Evolutionary conservation across 30 jellyfish, hydroid and myxozoan species (phyloP).

Genomic region (Mastigias papua): DNA sequence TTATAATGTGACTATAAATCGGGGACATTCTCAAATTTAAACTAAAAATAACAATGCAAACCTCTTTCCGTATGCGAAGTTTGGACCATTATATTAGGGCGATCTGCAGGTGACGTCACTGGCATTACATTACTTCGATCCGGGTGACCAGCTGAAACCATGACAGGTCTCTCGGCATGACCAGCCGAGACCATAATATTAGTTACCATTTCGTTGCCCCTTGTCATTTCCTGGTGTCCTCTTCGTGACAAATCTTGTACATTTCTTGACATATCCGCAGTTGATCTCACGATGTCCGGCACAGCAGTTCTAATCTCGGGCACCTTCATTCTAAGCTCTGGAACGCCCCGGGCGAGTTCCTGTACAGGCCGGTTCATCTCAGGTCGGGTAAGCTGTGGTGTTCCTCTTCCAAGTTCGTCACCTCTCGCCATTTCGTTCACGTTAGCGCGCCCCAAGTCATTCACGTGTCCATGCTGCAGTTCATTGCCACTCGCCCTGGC

Average conservation of each 20-base stretch:
- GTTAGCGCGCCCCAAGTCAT: slow-evolving; percentile 40
- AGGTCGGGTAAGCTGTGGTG: slow-evolving; percentile 40
- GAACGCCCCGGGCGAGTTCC: slow-evolving; percentile 48
- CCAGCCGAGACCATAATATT: slow-evolving; percentile 64
- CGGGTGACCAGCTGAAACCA: slow-evolving; percentile 67
- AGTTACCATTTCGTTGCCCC: slow-evolving; percentile 58
- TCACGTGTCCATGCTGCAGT: slow-evolving; percentile 46
- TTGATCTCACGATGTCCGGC: slow-evolving; percentile 42
- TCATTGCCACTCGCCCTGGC: slow-evolving; percentile 55
- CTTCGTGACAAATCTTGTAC: slow-evolving; percentile 60
- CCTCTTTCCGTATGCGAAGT: slow-evolving; percentile 76
- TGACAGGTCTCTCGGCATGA: slow-evolving; percentile 52
- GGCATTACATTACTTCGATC: slow-evolving; percentile 65
- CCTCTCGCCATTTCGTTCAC: slow-evolving; percentile 31
- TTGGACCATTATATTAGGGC: slow-evolving; percentile 58
- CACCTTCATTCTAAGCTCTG: slow-evolving; percentile 66
- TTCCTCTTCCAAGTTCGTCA: slow-evolving; percentile 52
- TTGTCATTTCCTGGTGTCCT: slow-evolving; percentile 50
- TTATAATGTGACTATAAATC: no score
- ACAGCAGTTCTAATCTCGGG: slow-evolving; percentile 51
- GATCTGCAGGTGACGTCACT: slow-evolving; percentile 58
- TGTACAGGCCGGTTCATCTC: slow-evolving; percentile 58
- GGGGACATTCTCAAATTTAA: no score
- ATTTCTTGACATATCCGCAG: slow-evolving; percentile 36
- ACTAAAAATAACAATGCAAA: not conserved